Base-by-base conservation (phyloP, 2,888 invertebrate species). In the Ochlodes sylvanus region DNA sequence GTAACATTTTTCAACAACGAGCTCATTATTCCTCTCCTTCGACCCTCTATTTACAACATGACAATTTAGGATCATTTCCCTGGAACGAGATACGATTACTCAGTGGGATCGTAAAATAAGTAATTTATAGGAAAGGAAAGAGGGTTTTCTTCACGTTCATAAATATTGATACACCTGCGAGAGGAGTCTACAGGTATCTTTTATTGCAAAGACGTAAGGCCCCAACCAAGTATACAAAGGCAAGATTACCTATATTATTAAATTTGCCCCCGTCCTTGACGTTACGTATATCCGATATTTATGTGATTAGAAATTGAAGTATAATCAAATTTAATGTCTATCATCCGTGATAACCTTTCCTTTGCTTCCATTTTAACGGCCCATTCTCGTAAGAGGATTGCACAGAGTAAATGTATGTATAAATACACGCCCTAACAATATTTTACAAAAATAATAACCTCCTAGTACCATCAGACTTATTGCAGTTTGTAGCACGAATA, bases 91-190 rank as follows among this genome's bases (percentile, higher is more conserved):
- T 83, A 79, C 84, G 86, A 86, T 87, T 87, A 89, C 88, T 89
- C 88, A 85, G 79, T 81, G 77, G 81, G 78, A 72, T 87, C 88
- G 87, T 90, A 88, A 90, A 90, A 87, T 87, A 87, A 87, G 88
- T 86, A 85, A 89, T 89, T 87, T 89, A 86, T 86, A 78, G 77
- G 76, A 63, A 76, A 74, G 72, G 73, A 73, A 70, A 66, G 69
- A 74, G 75, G 78, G 76, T 75, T 74, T 70, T 73, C 66, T 75
- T 71, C 76, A 77, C 66, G 38, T 61, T 60, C 79, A 84, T 85
- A 87, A 82, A 85, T 86, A 85, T 83, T 75, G 76, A 75, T 81
- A 75, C 80, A 83, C 81, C 79, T 81, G 77, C 75, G 76, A 60
- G 60, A 63, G 75, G 75, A 73, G 76, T 55, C 77, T 73, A 73